These are phyloP conservation scores for Sebastes taczanowskii DNA, from an alignment of 2,797 vertebrate species.

Conservation along the genomic window DNA sequence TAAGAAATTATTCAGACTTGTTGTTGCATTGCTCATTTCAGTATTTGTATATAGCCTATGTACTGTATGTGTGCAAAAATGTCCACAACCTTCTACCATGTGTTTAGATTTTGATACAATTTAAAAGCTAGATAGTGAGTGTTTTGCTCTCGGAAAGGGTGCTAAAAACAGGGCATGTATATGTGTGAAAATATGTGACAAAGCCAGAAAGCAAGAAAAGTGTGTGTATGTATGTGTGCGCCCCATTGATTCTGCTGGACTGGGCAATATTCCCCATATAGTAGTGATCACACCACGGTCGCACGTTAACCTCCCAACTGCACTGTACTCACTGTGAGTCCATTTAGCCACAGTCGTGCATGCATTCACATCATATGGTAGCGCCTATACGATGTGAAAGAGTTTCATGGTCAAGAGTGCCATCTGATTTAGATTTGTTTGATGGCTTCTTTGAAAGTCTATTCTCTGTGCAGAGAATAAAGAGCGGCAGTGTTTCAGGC, in stretches of 20 bases:
- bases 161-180: neutral
- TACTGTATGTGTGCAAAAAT: neutral
- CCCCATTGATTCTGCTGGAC: neutral
- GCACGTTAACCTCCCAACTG: too few species aligned
- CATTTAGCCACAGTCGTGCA: neutral
- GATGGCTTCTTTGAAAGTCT: neutral
- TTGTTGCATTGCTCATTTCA: neutral
- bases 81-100: neutral
- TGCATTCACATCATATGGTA: neutral
- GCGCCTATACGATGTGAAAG: neutral
- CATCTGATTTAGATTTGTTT: neutral
- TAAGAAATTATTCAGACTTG: neutral
- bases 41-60: neutral
- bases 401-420: neutral
- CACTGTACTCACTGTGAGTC: neutral
- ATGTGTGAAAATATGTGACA: neutral
- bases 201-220: neutral
- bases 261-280: neutral
- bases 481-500: neutral
- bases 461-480: neutral
- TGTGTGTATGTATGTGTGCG: neutral
- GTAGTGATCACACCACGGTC: neutral
- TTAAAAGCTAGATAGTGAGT: neutral
- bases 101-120: neutral
- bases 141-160: neutral